phyloP scores from a whole-genome alignment of 2,113 vertebrate genomes.

The Dryoscopus gambensis region DNA sequence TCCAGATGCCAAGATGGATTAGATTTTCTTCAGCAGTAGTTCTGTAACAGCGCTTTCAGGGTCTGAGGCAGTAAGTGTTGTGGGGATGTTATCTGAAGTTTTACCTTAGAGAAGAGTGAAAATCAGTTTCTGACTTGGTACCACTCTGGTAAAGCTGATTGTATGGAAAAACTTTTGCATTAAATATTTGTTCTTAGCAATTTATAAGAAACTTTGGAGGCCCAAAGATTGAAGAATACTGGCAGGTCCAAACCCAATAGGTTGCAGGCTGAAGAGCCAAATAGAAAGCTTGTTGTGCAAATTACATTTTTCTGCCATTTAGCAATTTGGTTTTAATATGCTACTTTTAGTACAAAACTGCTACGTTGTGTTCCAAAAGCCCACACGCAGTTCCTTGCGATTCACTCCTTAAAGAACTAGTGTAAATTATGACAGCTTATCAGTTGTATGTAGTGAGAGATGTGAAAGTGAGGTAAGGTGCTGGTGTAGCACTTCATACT shows the following conservation, averaged over 20 bases:
- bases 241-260: background rate
- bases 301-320: background rate
- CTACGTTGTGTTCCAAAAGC: constrained; percentile 9
- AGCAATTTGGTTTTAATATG: background rate
- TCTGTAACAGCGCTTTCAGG: background rate
- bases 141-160: background rate
- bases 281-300: background rate
- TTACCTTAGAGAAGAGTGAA: background rate
- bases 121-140: background rate
- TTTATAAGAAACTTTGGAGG: background rate
- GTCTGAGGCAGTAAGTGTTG: background rate
- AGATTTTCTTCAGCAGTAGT: background rate
- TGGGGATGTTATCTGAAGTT: background rate
- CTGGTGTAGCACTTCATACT: background rate
- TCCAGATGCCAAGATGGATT: background rate
- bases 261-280: background rate
- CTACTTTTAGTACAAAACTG: constrained; percentile 25
- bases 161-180: background rate
- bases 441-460: background rate
- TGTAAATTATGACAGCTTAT: background rate
- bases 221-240: background rate
- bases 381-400: background rate
- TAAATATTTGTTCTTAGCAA: background rate
- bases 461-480: background rate
- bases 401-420: background rate